Evolutionary conservation across 2,113 vertebrate species (phyloP).

Genomic region (Amblyornis subalaris): DNA sequence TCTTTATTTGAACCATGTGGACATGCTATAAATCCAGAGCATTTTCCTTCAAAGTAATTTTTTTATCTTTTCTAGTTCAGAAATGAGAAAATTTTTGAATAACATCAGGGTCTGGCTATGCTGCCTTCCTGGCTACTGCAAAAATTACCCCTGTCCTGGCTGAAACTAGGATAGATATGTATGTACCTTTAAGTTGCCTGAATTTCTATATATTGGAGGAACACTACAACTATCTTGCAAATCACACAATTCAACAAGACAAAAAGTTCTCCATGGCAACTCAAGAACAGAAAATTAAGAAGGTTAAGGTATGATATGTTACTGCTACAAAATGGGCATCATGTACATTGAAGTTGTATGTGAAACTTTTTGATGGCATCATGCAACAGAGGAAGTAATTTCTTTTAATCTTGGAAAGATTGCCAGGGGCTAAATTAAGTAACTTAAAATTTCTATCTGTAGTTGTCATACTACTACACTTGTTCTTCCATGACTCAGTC

Average conservation of each 20-base stretch:
- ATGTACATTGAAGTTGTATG: background rate
- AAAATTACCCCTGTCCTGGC: background rate
- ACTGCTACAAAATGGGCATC: background rate
- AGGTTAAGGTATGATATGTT: background rate
- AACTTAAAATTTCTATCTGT: background rate
- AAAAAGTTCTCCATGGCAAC: background rate
- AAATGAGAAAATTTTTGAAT: background rate
- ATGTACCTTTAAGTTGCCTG: background rate
- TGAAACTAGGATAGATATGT: background rate
- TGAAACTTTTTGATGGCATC: background rate
- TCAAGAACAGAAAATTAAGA: background rate
- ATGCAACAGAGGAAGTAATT: background rate
- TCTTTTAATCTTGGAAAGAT: background rate
- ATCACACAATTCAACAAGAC: background rate
- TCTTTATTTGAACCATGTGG: background rate
- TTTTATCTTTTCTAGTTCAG: background rate
- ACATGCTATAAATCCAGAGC: background rate
- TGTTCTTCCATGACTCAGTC: background rate
- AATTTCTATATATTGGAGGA: background rate
- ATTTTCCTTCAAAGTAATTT: background rate
- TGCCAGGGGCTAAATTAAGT: background rate
- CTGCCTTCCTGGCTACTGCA: rapidly evolving
- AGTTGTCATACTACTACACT: background rate
- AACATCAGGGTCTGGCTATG: too few species aligned
- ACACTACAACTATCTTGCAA: rapidly evolving